Evolutionary conservation across 2,888 invertebrate genomes (phyloP), one percentile per base, ranked within the genome.

Genomic region (Pteria penguin): DNA sequence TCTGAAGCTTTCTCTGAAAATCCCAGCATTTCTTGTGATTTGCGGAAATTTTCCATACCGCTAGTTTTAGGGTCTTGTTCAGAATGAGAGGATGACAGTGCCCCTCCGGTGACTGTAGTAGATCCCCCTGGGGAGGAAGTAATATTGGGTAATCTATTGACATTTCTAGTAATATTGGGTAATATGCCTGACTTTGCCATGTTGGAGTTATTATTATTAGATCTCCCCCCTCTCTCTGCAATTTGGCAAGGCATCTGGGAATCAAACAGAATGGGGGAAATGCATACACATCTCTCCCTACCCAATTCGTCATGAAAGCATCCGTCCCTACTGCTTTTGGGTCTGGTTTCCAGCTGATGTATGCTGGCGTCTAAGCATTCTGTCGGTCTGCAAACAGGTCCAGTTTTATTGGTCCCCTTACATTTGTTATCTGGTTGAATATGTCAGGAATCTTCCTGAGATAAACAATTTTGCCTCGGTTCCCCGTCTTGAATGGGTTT

Each of bases 11-110:
- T n/a, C 32, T 61, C 31, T 24, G 4, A 22, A 61, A 61, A 31
- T 61, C 31, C 61, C 24, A 33, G 22, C 33, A 33, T 33, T 31
- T 61, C 32, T 31, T 31, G 31, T 61, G 11, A 33, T 31, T 22
- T 61, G 32, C 31, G 18, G 61, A 61, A 61, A 61, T 22, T 24
- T 61, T 61, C 32, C 31, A 61, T 22, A 33, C 61, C 61, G 33
- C 61, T 61, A 61, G 32, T 31, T n/a, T 61, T n/a, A n/a, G n/a
- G n/a, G n/a, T n/a, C n/a, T n/a, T n/a, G n/a, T n/a, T n/a, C n/a
- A n/a, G n/a, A n/a, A n/a, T n/a, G n/a, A n/a, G n/a, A n/a, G n/a
- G n/a, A n/a, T n/a, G n/a, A n/a, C n/a, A n/a, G n/a, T n/a, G n/a
- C n/a, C n/a, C n/a, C n/a, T n/a, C n/a, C n/a, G n/a, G n/a, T n/a